phyloP scores from a whole-genome alignment of 2,113 vertebrate species.

The Eulemur rufifrons region DNA sequence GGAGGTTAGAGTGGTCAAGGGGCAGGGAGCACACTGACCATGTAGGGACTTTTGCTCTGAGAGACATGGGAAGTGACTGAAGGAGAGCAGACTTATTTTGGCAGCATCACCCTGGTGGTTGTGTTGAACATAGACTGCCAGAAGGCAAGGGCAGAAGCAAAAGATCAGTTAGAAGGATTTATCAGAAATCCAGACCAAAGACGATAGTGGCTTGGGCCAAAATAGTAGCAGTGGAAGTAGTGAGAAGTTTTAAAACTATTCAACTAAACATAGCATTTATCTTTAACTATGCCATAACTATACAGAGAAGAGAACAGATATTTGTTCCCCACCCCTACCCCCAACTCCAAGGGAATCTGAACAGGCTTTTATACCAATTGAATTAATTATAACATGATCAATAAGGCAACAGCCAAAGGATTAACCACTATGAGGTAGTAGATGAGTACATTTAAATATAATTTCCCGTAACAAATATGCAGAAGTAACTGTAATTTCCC shows the following conservation, averaged over 20 bases:
- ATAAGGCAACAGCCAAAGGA: not conserved
- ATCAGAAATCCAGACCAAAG: not conserved
- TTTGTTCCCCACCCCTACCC: not conserved
- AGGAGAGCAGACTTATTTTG: not conserved
- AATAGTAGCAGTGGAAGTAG: not conserved
- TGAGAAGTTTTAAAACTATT: not conserved
- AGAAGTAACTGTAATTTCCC: not conserved
- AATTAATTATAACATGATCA: not conserved
- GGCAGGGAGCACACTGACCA: rapidly evolving
- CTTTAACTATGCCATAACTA: not conserved
- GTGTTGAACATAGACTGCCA: not conserved
- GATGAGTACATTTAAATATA: not conserved
- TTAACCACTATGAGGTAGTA: constrained; percentile 2
- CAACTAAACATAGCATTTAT: not conserved
- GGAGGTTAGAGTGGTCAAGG: not conserved
- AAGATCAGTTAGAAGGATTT: not conserved
- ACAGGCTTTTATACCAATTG: not conserved
- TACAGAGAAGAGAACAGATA: not conserved
- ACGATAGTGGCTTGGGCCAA: not conserved
- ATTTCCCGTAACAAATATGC: constrained; percentile 25
- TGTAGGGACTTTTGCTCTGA: not conserved
- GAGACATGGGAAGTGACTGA: not conserved
- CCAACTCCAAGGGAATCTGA: not conserved
- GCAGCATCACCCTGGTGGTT: not conserved
- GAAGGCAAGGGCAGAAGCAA: not conserved